Evolutionary conservation across 1,140 invertebrate species (phyloP).

Genomic region (Drosophila micromelanica): DNA sequence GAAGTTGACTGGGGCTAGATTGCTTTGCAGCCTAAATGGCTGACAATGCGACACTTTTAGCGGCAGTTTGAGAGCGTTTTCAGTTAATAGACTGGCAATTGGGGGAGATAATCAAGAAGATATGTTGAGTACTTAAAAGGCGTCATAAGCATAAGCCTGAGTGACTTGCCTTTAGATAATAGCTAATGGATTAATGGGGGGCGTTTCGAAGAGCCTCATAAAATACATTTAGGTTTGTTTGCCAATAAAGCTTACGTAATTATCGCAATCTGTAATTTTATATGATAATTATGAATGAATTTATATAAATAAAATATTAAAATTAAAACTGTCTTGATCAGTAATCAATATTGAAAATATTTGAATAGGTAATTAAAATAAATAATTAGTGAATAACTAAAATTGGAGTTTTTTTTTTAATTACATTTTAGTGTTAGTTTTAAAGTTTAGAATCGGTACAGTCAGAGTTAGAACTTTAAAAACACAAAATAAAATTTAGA

Average conservation of each 20-base stretch:
- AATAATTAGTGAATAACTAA: too few species aligned
- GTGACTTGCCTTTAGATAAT: slow-evolving; percentile 1
- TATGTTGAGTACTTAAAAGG: slow-evolving; percentile 11
- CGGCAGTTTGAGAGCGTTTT: slow-evolving; percentile 18
- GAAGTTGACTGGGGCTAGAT: slow-evolving; percentile 19
- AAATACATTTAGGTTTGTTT: background rate
- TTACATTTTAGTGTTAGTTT: too few species aligned
- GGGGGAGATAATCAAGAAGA: slow-evolving; percentile 85
- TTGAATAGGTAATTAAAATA: too few species aligned
- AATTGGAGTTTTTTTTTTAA: too few species aligned
- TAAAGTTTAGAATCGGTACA: too few species aligned
- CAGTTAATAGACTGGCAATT: slow-evolving; percentile 25
- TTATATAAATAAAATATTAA: too few species aligned
- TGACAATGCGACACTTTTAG: slow-evolving; percentile 36
- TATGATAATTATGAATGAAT: background rate
- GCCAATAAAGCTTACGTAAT: background rate
- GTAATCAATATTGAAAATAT: too few species aligned
- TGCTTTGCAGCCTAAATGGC: slow-evolving; percentile 30
- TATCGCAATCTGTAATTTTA: background rate
- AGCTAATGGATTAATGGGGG: slow-evolving; percentile 17
- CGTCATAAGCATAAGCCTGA: background rate
- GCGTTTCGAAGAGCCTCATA: background rate
- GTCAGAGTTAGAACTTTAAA: too few species aligned
- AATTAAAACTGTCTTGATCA: too few species aligned
- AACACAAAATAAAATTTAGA: too few species aligned